Evolutionary conservation across 2,113 vertebrate genomes (phyloP), one percentile per base, ranked within the genome.

Genomic region (Jacana jacana): DNA sequence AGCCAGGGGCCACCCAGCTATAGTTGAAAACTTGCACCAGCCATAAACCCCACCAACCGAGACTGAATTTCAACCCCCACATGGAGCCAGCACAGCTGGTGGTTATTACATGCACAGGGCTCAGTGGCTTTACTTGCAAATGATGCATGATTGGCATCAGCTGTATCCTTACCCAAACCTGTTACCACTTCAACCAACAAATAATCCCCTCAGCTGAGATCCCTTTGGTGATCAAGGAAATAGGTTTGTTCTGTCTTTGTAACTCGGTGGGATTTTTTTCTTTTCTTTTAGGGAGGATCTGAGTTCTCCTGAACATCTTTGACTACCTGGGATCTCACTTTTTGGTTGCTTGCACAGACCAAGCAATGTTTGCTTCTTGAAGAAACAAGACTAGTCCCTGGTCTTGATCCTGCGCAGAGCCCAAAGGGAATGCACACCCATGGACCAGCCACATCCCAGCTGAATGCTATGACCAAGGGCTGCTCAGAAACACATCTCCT

Each of bases 391-490:
- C 12, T 27, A 6, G 11, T 10, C 8, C 42, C 13, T 20, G 31
- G 8, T 31, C 22, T 51, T 7, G 3, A 4, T 39, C 65, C n/a
- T 48, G 20, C 2, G 1, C 8, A 57, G 42, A 63, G 17, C 13
- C 18, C 25, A 10, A 54, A 28, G 35, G 54, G 73, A 44, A 28
- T 11, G 17, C 7, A 40, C 13, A 6, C n/a, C 13, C 40, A 33
- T 0, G 2, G 58, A 46, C 17, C 30, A 75, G 72, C 44, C 60
- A 40, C 3, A 1, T 30, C 24, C 73, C 3, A 2, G 17, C 27
- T 17, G 27, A 68, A 51, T 0, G 0, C 1, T 31, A 24, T 14
- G 20, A 58, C 7, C 2, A 3, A 31, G 37, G 30, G 6, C 17
- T 44, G 5, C 66, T 51, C 48, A 16, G 46, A 24, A 81, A 44